Base-by-base conservation (phyloP, 37 sponge, comb jelly and placozoan species). In the Aplysina aerophoba region DNA sequence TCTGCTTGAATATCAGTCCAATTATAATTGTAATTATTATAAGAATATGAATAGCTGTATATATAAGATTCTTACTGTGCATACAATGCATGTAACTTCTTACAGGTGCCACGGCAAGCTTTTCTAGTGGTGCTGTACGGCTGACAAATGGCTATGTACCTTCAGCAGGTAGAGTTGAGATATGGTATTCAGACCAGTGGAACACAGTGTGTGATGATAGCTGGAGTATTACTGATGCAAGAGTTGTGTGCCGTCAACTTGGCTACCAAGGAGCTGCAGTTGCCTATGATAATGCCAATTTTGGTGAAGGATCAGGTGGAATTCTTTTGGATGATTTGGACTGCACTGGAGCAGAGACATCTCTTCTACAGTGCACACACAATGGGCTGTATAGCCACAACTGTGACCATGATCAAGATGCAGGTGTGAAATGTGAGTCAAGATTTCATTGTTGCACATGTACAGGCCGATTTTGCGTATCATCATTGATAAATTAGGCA, bases 11-110 rank as follows among this genome's bases (percentile, higher is more conserved):
- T n/a, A n/a, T n/a, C n/a, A n/a, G n/a, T n/a, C n/a, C n/a, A n/a
- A n/a, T n/a, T n/a, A 27, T 82, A 38, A 35, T 62, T 13, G 83
- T 82, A 82, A 65, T 62, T 63, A 31, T 64, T 63, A 37, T 53
- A 6, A 17, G 15, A 3, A n/a, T 58, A 56, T 59, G 4, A 36
- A 30, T 24, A 81, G 12, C 21, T 27, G 24, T 44, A 61, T 63
- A 21, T 33, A 21, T n/a, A 17, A 64, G 41, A 21, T 38, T 35
- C 53, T 20, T 36, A 64, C 50, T 59, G n/a, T 20, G 21, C 41
- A 66, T 6, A 65, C 2, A 15, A 8, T 35, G 61, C 31, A 28
- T n/a, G 31, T 30, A 1, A 71, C 27, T 37, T 37, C 50, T 44
- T 44, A 8, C 50, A 44, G 50, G 50, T 44, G 3, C 50, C 3